phyloP scores from a whole-genome alignment of 2,113 vertebrate genomes.

The Nothocercus julius region DNA sequence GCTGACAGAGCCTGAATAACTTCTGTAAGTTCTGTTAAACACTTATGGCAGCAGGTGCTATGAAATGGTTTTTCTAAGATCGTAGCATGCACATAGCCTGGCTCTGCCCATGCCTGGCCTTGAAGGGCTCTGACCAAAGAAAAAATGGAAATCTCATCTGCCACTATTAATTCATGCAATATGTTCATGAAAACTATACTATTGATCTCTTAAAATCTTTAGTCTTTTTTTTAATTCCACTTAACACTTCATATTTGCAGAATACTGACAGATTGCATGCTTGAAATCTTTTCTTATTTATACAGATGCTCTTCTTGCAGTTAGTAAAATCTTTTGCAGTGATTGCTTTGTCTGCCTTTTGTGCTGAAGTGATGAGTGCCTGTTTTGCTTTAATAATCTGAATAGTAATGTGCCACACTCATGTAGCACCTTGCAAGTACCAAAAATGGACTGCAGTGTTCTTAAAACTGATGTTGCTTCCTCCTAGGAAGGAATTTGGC shows the following conservation, averaged over 20 bases:
- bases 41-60: neutral
- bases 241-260: slow-evolving; percentile 7
- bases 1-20: neutral
- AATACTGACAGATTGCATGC: neutral
- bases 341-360: neutral
- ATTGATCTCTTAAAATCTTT: neutral
- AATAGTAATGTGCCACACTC: neutral
- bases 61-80: neutral
- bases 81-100: neutral
- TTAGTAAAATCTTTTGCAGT: neutral
- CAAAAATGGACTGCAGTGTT: neutral
- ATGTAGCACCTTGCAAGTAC: neutral
- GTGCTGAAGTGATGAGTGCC: neutral
- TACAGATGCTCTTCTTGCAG: neutral
- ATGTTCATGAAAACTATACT: neutral
- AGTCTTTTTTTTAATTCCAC: neutral
- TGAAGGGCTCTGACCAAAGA: neutral
- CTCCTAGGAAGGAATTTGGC: neutral
- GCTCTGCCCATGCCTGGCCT: neutral
- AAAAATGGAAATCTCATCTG: neutral
- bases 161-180: neutral
- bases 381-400: neutral
- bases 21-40: neutral
- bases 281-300: neutral
- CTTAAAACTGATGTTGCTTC: neutral